Evolutionary conservation across 2,888 invertebrate species (phyloP), one percentile per base, ranked within the genome.

Genomic region (Caenorhabditis panamensis): DNA sequence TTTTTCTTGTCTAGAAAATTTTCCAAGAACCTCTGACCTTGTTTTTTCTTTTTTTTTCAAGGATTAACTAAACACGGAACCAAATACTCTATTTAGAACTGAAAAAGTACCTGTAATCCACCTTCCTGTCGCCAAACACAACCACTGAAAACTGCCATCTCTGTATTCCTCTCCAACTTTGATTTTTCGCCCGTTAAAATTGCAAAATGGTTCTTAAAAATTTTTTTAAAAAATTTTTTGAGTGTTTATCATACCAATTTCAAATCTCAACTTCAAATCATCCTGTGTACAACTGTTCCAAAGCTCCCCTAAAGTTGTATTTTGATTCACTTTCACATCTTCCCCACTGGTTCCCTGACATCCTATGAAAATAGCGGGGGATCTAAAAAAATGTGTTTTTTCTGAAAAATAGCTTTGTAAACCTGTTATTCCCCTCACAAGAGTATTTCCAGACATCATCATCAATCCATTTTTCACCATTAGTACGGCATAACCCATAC

Each of bases 71-170:
- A n/a, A n/a, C n/a, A n/a, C n/a, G n/a, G n/a, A n/a, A n/a, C n/a
- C n/a, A n/a, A n/a, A n/a, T 53, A 5, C 8, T 41, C 13, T 41
- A 5, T 18, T 47, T 20, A 18, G 18, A 47, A 47, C 5, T 41
- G 41, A 41, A 16, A n/a, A 26, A 31, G 20, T 3, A 47, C 11
- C 28, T 31, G 79, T 88, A 24, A 90, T 88, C 90, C 89, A 89
- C 59, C 85, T 69, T 8, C 90, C 90, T 6, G 88, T 88, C 24
- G 87, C 84, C 18, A 89, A 67, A 71, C 90, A 90, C 9, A 89
- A 54, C 89, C 89, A 89, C 59, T 89, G 83, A 61, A 90, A 90
- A 20, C 79, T 79, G 22, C 87, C 89, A 20, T 88, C 84, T 18
- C 87, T 71, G 69, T 85, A 89, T 31, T 80, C 71, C 53, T 89